Percentiles rank a stretch among this genome's conserved stretches.
phyloP scores from a whole-genome alignment of 2,113 vertebrate genomes.

The Willisornis vidua region DNA sequence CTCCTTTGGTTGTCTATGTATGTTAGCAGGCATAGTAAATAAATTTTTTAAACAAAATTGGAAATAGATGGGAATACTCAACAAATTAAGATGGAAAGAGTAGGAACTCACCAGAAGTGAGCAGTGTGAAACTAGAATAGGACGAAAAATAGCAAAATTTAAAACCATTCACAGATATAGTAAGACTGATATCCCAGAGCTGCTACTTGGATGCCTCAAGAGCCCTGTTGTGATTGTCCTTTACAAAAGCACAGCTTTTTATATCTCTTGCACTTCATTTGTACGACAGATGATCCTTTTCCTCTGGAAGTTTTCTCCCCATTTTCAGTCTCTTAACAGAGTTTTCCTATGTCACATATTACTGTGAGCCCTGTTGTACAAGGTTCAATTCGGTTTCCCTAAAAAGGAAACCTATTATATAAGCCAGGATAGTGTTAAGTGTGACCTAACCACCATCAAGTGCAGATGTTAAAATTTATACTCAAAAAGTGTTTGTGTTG shows the following conservation, averaged over 20 bases:
- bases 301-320: background rate
- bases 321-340: background rate
- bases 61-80: background rate
- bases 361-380: accelerated
- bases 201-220: background rate
- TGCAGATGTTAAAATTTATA: background rate
- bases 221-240: accelerated
- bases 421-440: background rate
- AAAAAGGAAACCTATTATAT: background rate
- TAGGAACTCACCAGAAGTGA: background rate
- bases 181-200: background rate
- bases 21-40: background rate
- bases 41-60: background rate
- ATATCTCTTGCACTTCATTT: background rate
- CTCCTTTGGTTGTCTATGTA: background rate
- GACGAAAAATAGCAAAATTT: background rate
- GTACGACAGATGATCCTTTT: background rate
- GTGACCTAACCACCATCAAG: background rate
- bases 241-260: background rate
- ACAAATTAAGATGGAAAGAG: background rate
- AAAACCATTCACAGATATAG: background rate
- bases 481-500: background rate
- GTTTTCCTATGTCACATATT: background rate
- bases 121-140: background rate
- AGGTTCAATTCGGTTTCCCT: background rate